Base-by-base conservation (phyloP, 2,113 vertebrate genomes). In the Litocranius walleri region DNA sequence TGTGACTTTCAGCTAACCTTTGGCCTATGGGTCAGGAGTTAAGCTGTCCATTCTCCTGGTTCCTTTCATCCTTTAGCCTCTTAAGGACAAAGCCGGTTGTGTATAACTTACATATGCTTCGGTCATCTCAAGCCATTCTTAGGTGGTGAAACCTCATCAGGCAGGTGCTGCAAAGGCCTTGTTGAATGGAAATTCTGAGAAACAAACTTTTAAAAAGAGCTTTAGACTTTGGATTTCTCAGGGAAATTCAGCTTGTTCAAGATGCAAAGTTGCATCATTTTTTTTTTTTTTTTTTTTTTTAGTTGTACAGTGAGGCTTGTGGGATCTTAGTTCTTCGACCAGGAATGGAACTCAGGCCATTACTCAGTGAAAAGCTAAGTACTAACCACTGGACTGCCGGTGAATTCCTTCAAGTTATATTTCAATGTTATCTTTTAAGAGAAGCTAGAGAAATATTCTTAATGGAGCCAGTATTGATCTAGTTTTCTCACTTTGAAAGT, bases 1-100 rank as follows among this genome's bases (percentile, higher is more conserved):
- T 98, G 98, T 99, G 98, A 99, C 98, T 99, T 93, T 97, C 86
- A 97, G 96, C 45, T 98, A 98, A 99, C 99, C 99, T 98, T 89
- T 99, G 99, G 96, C 99, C 98, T 78, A 33, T 8, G 96, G 99
- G 99, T 99, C 99, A 99, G 97, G 99, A 99, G 99, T 99, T 99
- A 99, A 99, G 99, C 99, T 98, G 56, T 97, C 97, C 98, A 98
- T 99, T 99, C 98, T 99, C 90, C 97, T 86, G 81, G 10, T 13
- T 85, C 84, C 88, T 98, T 99, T 99, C 97, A 98, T 98, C 97
- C 86, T 48, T 25, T 86, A 98, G 91, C 91, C 97, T 98, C 98
- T 97, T 98, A 98, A 98, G 91, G 96, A 98, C 97, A 98, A 97
- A 98, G 98, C 98, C 96, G 97, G 90, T 97, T 88, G 54, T 95